Base-by-base conservation (phyloP, 1,140 invertebrate species). In the Laupala kohalensis region DNA sequence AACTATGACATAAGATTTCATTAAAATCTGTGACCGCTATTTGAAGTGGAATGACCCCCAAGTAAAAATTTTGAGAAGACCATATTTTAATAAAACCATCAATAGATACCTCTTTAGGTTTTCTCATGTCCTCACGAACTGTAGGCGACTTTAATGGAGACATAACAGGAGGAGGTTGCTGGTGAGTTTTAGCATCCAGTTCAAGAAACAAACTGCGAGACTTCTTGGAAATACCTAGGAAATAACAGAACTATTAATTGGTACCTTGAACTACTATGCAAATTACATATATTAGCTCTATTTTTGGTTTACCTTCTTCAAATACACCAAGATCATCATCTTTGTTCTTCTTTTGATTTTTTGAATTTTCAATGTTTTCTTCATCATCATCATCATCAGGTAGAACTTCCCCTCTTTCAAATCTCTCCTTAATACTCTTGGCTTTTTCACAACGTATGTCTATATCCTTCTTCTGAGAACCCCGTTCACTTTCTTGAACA, bases 171-270 rank as follows among this genome's bases (percentile, higher is more conserved):
- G 24, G 69, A 6, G 28, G 28, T 19, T 25, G 15, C 26, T 71
- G 70, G 4, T 71, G 53, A 29, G 25, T 64, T 77, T 84, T 84
- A 4, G 92, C 91, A 77, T 96, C 93, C 73, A 96, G 79, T 81
- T 95, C 89, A 80, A 93, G 81, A 79, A 95, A 96, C 65, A 95
- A 84, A 37, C 88, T 91, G 24, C 93, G 86, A 0, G 93, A 94
- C 77, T 93, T 91, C 80, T 92, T 92, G 71, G 91, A 91, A 70
- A 94, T 92, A 75, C 88, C 93, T 93, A n/a, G n/a, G 78, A 5
- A 71, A 67, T 12, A 64, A 71, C n/a, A 19, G 6, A 29, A 13
- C 53, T 65, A 1, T 12, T 28, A 67, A 27, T 67, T 28, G 6
- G 28, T 28, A 25, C 13, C 5, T 67, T 6, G 23, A n/a, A 65